These are phyloP conservation scores for Ceraclea dissimilis DNA, from an alignment of 2,888 invertebrate genomes.

Conservation along the genomic window DNA sequence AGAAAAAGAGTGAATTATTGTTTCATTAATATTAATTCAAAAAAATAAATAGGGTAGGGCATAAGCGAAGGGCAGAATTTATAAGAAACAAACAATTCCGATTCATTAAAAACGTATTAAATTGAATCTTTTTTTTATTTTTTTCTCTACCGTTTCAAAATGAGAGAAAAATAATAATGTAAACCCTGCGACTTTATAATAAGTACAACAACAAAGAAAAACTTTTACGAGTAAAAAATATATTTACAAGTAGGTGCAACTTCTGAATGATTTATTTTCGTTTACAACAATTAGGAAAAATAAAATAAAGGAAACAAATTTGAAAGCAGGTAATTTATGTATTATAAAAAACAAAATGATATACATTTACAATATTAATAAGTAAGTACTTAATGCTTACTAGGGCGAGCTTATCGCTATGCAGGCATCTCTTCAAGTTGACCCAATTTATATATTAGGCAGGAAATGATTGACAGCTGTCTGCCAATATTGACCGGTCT, in stretches of 20 bases:
- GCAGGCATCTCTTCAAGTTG: too few relatives aligned
- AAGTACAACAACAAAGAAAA: not conserved
- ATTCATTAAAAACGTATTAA: conserved; percentile 2
- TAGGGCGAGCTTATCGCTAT: too few relatives aligned
- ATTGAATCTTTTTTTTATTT: not conserved
- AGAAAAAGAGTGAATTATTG: not conserved
- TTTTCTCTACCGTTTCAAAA: not conserved
- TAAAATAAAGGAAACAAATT: too few relatives aligned
- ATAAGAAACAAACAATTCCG: not conserved
- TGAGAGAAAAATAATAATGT: not conserved
- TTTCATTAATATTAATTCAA: not conserved
- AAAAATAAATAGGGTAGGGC: not conserved
- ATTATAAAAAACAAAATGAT: too few relatives aligned
- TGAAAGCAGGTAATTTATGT: too few relatives aligned
- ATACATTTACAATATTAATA: too few relatives aligned
- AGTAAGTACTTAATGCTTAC: too few relatives aligned
- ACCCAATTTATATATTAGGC: too few relatives aligned
- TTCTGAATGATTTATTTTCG: not conserved
- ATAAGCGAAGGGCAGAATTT: not conserved
- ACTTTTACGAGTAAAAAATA: not conserved
- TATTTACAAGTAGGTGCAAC: too few relatives aligned
- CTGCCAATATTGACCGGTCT: too few relatives aligned
- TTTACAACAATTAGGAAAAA: not conserved
- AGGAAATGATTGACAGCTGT: too few relatives aligned
- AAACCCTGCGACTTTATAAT: not conserved